These are phyloP conservation scores for Ceratosolen solmsi DNA, from an alignment of 1,140 invertebrate genomes.

Conservation along the genomic window DNA sequence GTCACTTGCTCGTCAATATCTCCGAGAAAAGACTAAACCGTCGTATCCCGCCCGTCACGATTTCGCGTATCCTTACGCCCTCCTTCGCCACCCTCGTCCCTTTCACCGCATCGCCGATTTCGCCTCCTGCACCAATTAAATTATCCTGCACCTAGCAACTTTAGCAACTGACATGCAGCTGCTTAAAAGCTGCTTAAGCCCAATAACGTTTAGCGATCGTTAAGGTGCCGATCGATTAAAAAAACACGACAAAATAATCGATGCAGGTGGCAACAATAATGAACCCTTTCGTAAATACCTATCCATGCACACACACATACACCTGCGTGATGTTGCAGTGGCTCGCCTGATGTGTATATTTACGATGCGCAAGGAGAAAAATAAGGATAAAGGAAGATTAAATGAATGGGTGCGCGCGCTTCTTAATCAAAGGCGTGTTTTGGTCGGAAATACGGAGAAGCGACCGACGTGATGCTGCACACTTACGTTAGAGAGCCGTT, in stretches of 20 bases:
- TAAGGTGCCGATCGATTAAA: too few relatives aligned
- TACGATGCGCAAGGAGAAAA: neutral
- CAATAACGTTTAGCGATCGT: too few relatives aligned
- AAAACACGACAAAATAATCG: neutral
- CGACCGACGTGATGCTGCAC: slow-evolving; percentile 71
- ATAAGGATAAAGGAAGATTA: neutral
- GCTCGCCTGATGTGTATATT: neutral
- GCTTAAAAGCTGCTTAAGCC: too few relatives aligned
- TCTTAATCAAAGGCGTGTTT: neutral
- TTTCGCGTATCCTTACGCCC: neutral
- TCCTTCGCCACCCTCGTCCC: neutral
- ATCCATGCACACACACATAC: neutral
- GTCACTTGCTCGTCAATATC: slow-evolving; percentile 7
- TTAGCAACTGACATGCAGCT: too few relatives aligned
- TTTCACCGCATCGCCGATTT: neutral
- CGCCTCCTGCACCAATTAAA: neutral
- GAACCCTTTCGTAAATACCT: neutral
- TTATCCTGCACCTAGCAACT: too few relatives aligned
- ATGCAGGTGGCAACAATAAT: neutral
- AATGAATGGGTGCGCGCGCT: neutral
- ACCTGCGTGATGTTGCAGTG: neutral
- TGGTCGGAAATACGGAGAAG: slow-evolving; percentile 49
- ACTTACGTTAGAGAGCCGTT: slow-evolving; percentile 95
- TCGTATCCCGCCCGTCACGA: neutral
- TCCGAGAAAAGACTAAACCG: neutral